Percentiles rank a stretch among this genome's conserved stretches.
Conservation (phyloP, 2,797 vertebrate genomes). For the Hemitrygon akajei region DNA sequence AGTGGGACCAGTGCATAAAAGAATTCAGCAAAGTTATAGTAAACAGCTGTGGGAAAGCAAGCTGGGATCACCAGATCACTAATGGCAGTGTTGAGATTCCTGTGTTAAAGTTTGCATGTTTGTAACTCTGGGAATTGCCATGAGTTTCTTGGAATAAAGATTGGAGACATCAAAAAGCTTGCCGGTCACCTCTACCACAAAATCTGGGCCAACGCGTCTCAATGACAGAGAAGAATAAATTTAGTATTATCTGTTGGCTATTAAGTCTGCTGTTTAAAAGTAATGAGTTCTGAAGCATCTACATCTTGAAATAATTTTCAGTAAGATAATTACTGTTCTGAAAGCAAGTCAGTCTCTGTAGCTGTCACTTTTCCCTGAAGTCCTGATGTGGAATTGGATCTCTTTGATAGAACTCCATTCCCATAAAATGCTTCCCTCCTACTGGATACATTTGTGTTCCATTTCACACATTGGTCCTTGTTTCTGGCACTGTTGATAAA, state of each 20-base stretch:
- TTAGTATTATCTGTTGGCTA: neutral
- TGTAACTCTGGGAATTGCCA: too few species aligned
- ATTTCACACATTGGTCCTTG: neutral
- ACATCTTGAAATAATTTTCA: neutral
- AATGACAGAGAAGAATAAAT: neutral
- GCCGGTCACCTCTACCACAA: too few species aligned
- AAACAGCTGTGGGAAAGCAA: too few species aligned
- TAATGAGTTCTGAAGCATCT: neutral
- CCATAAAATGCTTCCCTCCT: neutral
- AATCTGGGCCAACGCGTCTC: neutral
- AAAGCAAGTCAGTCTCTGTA: neutral
- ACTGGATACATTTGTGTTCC: neutral
- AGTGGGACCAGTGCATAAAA: too few species aligned
- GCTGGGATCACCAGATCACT: too few species aligned
- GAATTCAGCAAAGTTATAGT: too few species aligned
- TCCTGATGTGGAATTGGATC: neutral
- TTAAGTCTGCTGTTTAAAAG: neutral
- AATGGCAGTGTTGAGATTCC: too few species aligned
- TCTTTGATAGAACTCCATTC: neutral
- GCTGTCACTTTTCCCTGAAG: neutral
- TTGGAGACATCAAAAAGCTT: too few species aligned
- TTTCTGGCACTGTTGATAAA: neutral
- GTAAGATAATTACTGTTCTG: neutral
- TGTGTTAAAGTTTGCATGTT: too few species aligned
- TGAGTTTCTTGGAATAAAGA: too few species aligned